Conservation (phyloP, 2,888 invertebrate genomes). For the Machimus rusticus region DNA sequence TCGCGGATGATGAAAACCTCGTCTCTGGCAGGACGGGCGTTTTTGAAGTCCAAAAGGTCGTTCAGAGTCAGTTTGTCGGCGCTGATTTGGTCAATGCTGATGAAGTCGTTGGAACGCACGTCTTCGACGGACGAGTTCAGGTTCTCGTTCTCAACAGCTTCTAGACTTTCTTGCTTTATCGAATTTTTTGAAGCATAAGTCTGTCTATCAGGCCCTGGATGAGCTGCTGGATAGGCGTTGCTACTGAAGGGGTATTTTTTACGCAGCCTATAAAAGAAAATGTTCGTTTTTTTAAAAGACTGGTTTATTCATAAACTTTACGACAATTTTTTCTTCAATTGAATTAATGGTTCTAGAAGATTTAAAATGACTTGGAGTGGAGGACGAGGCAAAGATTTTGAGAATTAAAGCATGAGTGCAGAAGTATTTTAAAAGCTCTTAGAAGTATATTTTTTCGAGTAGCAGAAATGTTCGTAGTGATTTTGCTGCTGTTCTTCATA, state of each 20-base stretch:
- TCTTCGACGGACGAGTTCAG: background rate
- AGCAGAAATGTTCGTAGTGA: background rate
- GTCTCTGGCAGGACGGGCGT: slow-evolving; percentile 52
- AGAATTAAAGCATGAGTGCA: background rate
- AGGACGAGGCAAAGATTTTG: background rate
- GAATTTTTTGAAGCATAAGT: background rate
- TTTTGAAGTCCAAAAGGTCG: slow-evolving; percentile 59
- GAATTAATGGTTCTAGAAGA: no score
- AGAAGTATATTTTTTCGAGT: background rate
- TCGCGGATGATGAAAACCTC: slow-evolving; percentile 51
- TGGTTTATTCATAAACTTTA: background rate
- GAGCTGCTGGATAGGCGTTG: background rate
- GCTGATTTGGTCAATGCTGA: slow-evolving; percentile 53
- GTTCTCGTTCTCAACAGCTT: background rate
- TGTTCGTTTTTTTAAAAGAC: background rate
- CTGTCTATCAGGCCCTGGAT: background rate
- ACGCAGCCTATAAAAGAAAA: slow-evolving; percentile 54
- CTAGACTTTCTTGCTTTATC: slow-evolving; percentile 9
- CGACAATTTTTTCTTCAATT: background rate
- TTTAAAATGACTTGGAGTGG: no score
- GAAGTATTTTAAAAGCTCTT: background rate
- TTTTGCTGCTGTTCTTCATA: no score
- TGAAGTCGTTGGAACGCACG: background rate
- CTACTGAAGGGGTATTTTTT: slow-evolving; percentile 55
- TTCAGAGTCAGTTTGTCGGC: slow-evolving; percentile 60